Evolutionary conservation across 2,888 invertebrate genomes (phyloP).

Genomic region (Eupithecia vulgata): DNA sequence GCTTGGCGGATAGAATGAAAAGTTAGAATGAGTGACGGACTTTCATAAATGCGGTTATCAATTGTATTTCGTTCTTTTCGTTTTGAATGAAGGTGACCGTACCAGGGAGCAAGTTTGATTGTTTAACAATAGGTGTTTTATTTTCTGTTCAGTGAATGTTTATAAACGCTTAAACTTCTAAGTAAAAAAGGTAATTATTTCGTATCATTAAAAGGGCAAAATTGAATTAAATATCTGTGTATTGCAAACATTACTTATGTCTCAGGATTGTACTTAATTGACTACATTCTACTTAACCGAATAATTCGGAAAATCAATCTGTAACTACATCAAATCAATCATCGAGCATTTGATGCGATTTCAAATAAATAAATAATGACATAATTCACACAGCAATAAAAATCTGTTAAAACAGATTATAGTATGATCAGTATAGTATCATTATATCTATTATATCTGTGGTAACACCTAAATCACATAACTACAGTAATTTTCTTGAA

Average conservation of each 20-base stretch:
- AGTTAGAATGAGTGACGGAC: constrained; percentile 13
- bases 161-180: background rate
- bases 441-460: too few relatives aligned
- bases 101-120: background rate
- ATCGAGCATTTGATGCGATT: background rate
- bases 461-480: background rate
- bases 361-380: background rate
- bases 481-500: background rate
- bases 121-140: background rate
- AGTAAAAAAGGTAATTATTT: background rate
- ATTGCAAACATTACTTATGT: background rate
- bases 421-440: too few relatives aligned
- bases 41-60: constrained; percentile 1
- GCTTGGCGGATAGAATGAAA: constrained; percentile 15
- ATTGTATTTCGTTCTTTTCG: constrained; percentile 5
- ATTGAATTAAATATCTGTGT: background rate
- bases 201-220: background rate
- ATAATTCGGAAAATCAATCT: background rate
- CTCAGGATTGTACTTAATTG: too few relatives aligned
- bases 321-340: background rate
- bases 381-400: too few relatives aligned
- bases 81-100: background rate
- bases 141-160: background rate
- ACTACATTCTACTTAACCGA: too few relatives aligned
- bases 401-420: too few relatives aligned